Evolutionary conservation across 35 echinoderm and acorn worm species (phyloP).

Genomic region (Ophiothrix spiculata): DNA sequence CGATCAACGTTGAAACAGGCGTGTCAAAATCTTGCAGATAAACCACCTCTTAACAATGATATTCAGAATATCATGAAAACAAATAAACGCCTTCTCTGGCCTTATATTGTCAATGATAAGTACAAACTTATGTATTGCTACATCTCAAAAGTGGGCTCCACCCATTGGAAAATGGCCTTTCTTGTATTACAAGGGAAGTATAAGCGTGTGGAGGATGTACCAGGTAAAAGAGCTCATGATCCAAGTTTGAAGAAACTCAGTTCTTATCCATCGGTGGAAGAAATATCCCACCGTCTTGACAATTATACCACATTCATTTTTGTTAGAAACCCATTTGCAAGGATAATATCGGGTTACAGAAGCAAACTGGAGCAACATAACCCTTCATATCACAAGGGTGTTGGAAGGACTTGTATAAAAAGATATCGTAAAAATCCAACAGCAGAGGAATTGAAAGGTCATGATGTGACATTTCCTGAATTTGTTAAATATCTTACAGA

Average conservation of each 20-base stretch:
- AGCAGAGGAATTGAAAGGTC: slow-evolving; percentile 33
- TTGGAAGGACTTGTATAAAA: slow-evolving; percentile 50
- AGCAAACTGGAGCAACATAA: slow-evolving; percentile 66
- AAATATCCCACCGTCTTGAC: slow-evolving; percentile 67
- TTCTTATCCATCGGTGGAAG: slow-evolving; percentile 39
- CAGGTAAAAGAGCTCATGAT: slow-evolving; percentile 54
- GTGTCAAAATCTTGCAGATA: background rate
- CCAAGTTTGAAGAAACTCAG: slow-evolving; percentile 62
- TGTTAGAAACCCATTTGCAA: slow-evolving; percentile 75
- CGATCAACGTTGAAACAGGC: slow-evolving; percentile 1
- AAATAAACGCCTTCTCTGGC: slow-evolving; percentile 67
- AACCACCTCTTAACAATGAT: slow-evolving; percentile 26
- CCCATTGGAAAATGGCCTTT: slow-evolving; percentile 96
- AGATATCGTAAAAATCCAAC: slow-evolving; percentile 55
- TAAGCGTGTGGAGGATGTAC: slow-evolving; percentile 71
- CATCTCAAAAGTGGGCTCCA: slow-evolving; percentile 77
- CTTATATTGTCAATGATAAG: slow-evolving; percentile 70
- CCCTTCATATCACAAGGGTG: slow-evolving; percentile 28
- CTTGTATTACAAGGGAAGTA: slow-evolving; percentile 87
- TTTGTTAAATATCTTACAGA: slow-evolving; percentile 64
- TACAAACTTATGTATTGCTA: slow-evolving; percentile 63
- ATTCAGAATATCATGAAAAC: slow-evolving; percentile 56
- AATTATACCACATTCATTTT: slow-evolving; percentile 88
- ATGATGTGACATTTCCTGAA: slow-evolving; percentile 62
- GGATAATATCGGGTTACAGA: slow-evolving; percentile 81